A percentile compares a stretch with the other conserved stretches of the same genome.
Evolutionary conservation across 2,888 invertebrate genomes (phyloP).

Genomic region (Cephus nigrinus): DNA sequence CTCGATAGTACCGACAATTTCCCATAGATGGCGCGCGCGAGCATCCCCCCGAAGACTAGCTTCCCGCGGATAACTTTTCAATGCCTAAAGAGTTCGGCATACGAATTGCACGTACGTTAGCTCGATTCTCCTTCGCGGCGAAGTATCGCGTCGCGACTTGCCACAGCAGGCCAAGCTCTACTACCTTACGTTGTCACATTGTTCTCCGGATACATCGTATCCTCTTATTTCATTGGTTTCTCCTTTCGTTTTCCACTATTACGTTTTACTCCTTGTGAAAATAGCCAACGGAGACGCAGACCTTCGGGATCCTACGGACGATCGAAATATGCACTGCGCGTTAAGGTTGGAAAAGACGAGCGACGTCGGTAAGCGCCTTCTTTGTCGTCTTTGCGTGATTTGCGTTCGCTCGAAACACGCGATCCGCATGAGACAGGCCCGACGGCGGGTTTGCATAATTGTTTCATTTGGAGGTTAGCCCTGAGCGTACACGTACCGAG

Average conservation of each 20-base stretch:
- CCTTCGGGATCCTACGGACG: neutral
- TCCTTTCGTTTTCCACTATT: neutral
- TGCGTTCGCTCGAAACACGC: neutral
- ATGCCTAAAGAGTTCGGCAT: neutral
- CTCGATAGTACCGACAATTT: neutral
- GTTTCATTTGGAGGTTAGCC: constrained; percentile 4
- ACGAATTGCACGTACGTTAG: neutral
- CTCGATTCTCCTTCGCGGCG: neutral
- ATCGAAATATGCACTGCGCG: neutral
- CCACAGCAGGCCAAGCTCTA: neutral
- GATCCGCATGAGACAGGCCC: neutral
- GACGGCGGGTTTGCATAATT: constrained; percentile 1
- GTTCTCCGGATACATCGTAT: neutral
- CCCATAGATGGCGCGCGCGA: neutral
- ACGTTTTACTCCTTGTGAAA: neutral
- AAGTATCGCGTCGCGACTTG: neutral
- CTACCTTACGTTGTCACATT: neutral
- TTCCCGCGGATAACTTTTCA: neutral
- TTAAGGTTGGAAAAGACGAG: neutral
- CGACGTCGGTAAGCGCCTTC: neutral
- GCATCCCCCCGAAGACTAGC: neutral
- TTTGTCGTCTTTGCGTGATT: neutral
- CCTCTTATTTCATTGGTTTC: neutral
- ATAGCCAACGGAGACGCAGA: neutral
- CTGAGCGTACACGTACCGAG: constrained; percentile 5